These are phyloP conservation scores for Hoplodrina ambigua DNA, from an alignment of 2,888 invertebrate genomes.

Conservation along the genomic window DNA sequence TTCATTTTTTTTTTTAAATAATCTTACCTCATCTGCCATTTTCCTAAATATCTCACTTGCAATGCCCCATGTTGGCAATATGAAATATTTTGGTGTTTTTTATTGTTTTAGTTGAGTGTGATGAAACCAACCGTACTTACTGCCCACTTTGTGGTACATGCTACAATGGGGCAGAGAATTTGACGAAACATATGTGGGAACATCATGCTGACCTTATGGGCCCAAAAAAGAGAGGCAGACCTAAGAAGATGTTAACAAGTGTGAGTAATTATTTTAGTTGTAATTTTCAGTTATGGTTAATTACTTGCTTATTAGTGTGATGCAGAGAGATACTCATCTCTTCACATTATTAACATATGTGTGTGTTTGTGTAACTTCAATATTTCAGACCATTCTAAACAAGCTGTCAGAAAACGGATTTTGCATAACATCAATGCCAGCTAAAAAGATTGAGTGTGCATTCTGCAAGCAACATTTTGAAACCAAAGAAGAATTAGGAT, in stretches of 20 bases:
- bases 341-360: slow-evolving; percentile 2
- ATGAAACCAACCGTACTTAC: slow-evolving; percentile 74
- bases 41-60: too few relatives aligned
- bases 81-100: background rate
- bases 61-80: background rate
- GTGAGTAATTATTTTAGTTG: slow-evolving; percentile 67
- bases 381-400: slow-evolving; percentile 78
- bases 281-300: background rate
- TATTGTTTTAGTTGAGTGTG: slow-evolving; percentile 74
- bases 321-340: background rate
- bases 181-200: slow-evolving; percentile 84
- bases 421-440: slow-evolving; percentile 73
- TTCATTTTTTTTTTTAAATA: too few relatives aligned
- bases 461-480: slow-evolving; percentile 79
- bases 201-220: slow-evolving; percentile 83
- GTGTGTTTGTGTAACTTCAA: slow-evolving; percentile 12
- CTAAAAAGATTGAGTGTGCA: slow-evolving; percentile 74
- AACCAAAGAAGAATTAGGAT: slow-evolving; percentile 79
- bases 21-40: too few relatives aligned
- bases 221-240: slow-evolving; percentile 85
- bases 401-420: slow-evolving; percentile 83
- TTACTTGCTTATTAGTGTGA: slow-evolving; percentile 4
- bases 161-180: slow-evolving; percentile 75
- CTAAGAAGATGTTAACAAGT: slow-evolving; percentile 80
- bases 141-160: slow-evolving; percentile 82